These are phyloP conservation scores for Miniopterus natalensis DNA, from an alignment of 2,113 vertebrate species.

Conservation along the genomic window DNA sequence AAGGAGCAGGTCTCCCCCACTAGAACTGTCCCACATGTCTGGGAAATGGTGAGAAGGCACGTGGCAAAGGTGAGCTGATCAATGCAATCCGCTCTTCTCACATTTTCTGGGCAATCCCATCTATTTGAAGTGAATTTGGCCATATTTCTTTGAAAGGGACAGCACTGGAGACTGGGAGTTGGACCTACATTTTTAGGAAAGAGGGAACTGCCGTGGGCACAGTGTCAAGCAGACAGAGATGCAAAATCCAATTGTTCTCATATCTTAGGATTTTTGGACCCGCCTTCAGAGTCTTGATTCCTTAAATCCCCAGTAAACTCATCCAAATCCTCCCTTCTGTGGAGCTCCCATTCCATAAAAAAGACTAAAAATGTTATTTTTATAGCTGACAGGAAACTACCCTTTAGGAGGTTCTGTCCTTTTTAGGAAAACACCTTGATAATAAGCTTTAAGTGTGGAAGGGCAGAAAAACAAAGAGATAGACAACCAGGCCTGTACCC, in stretches of 20 bases:
- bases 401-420: neutral
- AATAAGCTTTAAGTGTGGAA: neutral
- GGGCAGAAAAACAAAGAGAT: neutral
- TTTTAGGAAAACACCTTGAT: conserved; percentile 39
- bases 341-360: neutral
- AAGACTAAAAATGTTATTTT: conserved; percentile 14
- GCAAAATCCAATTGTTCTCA: neutral
- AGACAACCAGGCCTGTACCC: neutral
- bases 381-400: conserved; percentile 32
- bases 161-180: neutral
- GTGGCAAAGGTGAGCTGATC: neutral
- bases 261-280: neutral
- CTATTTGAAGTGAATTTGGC: conserved; percentile 55
- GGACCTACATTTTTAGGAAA: neutral
- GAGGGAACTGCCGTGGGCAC: neutral
- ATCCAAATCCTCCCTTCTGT: neutral
- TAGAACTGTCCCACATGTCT: neutral
- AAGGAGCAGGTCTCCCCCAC: neutral
- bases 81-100: neutral
- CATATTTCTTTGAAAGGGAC: conserved; percentile 67
- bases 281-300: neutral
- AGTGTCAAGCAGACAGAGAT: neutral
- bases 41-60: neutral
- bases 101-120: neutral
- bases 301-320: neutral